These are phyloP conservation scores for Oryctolagus cuniculus DNA, from an alignment of 2,113 vertebrate genomes.

Conservation along the genomic window mOryCun1.1 NC_091434.1:98771001-98771500, in stretches of 20 bases:
- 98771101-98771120: not conserved
- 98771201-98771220: not conserved
- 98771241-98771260: not conserved
- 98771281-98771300: not conserved
- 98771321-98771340: not conserved
- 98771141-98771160: not conserved
- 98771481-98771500: constrained; percentile 48
- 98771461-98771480: not conserved
- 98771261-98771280: not conserved
- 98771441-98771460: constrained; percentile 17
- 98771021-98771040: not conserved
- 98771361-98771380: not conserved
- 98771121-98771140: not conserved
- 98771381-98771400: not conserved
- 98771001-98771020: not conserved
- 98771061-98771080: not conserved
- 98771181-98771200: not conserved
- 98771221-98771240: not conserved
- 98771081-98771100: not conserved
- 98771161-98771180: constrained; percentile 18
- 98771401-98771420: not conserved
- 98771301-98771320: not conserved
- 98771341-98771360: not conserved
- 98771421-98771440: not conserved
- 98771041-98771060: not conserved